phyloP scores from a whole-genome alignment of 1,140 invertebrate species.

The Drosophila athabasca region DNA sequence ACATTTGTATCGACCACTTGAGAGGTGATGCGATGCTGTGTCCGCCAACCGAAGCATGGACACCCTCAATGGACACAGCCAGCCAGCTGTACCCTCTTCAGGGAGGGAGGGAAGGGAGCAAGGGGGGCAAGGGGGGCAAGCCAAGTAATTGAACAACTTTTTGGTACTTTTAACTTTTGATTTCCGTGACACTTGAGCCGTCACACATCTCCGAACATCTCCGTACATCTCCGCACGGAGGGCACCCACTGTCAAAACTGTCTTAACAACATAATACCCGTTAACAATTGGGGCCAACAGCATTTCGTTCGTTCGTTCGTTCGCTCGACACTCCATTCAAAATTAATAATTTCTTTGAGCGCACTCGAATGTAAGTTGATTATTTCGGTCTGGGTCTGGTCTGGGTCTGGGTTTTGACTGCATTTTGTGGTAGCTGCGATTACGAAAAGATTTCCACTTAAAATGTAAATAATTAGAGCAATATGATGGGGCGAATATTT shows the following conservation, averaged over 20 bases:
- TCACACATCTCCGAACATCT: neutral
- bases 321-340: slow-evolving; percentile 27
- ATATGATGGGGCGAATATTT: slow-evolving; percentile 49
- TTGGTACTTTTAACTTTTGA: slow-evolving; percentile 54
- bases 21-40: slow-evolving; percentile 21
- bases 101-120: neutral
- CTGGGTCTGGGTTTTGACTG: slow-evolving; percentile 31
- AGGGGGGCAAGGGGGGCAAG: no score
- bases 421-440: slow-evolving; percentile 69
- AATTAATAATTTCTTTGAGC: slow-evolving; percentile 55
- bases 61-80: slow-evolving; percentile 4
- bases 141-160: slow-evolving; percentile 54
- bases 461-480: slow-evolving; percentile 71
- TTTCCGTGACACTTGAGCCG: slow-evolving; percentile 65
- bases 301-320: slow-evolving; percentile 4
- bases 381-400: no score
- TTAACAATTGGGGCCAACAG: slow-evolving; percentile 35
- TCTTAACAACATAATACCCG: slow-evolving; percentile 75
- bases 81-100: slow-evolving; percentile 18
- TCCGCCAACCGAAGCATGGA: slow-evolving; percentile 10
- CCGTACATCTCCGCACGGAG: slow-evolving; percentile 14
- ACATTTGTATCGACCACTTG: slow-evolving; percentile 70
- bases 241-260: slow-evolving; percentile 59
- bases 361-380: slow-evolving; percentile 40
- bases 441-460: slow-evolving; percentile 66